Conservation (phyloP, 2,888 invertebrate genomes). For the Lasioglossum leucozonium region DNA sequence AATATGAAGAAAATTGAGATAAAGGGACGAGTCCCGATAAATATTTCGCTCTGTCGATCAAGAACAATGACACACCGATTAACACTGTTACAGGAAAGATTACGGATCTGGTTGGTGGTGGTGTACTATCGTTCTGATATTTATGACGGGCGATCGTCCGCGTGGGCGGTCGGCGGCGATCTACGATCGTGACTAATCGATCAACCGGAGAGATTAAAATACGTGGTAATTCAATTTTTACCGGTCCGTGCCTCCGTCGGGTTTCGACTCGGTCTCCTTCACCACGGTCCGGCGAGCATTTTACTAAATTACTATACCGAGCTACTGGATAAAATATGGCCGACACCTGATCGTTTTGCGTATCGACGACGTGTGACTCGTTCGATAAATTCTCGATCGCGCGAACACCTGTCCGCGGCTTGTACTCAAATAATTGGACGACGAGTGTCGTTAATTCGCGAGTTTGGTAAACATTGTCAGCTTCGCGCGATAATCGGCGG, state of each 20-base stretch:
- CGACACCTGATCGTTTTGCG: conserved; percentile 11
- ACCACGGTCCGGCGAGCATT: conserved; percentile 57
- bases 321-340: conserved; percentile 22
- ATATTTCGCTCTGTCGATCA: background rate
- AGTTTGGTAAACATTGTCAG: background rate
- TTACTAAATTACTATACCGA: conserved; percentile 50
- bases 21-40: background rate
- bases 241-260: conserved; percentile 43
- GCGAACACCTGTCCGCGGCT: background rate
- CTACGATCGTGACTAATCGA: conserved; percentile 78
- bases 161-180: conserved; percentile 73
- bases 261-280: conserved; percentile 45
- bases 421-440: conserved; percentile 2
- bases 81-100: background rate
- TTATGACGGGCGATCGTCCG: conserved; percentile 64
- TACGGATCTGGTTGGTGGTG: conserved; percentile 15
- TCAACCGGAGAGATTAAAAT: conserved; percentile 76
- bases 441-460: background rate
- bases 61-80: conserved; percentile 13
- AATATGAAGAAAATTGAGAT: conserved; percentile 10
- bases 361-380: conserved; percentile 12
- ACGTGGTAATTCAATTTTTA: conserved; percentile 73
- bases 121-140: conserved; percentile 17
- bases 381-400: conserved; percentile 13
- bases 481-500: background rate